Evolutionary conservation across 2,113 vertebrate genomes (phyloP), one percentile per base, ranked within the genome.

Genomic region (Eudyptes chrysolophus): DNA sequence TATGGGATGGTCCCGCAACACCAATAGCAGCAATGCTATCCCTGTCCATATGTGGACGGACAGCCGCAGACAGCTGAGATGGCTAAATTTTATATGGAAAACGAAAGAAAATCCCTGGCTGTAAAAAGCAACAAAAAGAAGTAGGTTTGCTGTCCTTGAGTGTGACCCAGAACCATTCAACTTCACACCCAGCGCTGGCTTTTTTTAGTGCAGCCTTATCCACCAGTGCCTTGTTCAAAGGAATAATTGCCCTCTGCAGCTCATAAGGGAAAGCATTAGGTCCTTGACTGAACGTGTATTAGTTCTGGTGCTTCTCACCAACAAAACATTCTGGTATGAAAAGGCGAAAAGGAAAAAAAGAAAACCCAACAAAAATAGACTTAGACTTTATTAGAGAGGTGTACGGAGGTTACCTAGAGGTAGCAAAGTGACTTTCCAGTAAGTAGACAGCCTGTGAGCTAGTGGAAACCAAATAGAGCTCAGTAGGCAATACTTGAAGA

Each of bases 141-240:
- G 20, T 6, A 65, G 40, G 12, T 27, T 81, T 71, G 9, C 42
- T 24, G 20, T 75, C 52, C 30, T 38, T 65, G n/a, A 64, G 34
- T 18, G 20, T 70, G 38, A 69, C n/a, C 36, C 62, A 60, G 30
- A 54, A 40, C 60, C 26, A 42, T 64, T 57, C 57, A 44, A 40
- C 19, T 25, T 60, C 26, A 30, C 26, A n/a, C 3, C 9, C 15
- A 48, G 7, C 1, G 1, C 0, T 46, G 29, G 10, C 3, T 34
- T 18, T 68, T 89, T 69, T 70, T 32, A 16, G 19, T 44, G 26
- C 34, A 64, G 21, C 18, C 15, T 84, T 29, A 57, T 68, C 42
- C 29, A 57, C 27, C 12, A 40, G 15, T n/a, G 49, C 17, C 60
- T 74, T 26, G 12, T 70, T 81, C 18, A 34, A 30, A 80, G 60